Evolutionary conservation across 2,797 vertebrate species (phyloP).

Genomic region (Micropoecilia bifurca): DNA sequence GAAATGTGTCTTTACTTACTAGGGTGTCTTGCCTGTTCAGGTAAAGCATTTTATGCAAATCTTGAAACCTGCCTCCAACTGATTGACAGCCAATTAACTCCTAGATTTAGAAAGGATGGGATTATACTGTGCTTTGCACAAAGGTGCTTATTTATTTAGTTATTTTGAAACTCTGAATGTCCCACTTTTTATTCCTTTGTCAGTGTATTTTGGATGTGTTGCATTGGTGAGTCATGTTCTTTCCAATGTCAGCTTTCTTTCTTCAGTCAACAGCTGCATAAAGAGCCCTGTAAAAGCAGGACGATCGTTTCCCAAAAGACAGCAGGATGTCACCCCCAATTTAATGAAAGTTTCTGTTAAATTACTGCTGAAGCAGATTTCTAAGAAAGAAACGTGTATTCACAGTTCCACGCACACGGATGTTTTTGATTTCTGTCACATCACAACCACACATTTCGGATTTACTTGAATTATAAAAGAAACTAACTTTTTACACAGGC

Average conservation of each 20-base stretch:
- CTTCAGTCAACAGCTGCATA: neutral
- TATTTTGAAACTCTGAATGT: neutral
- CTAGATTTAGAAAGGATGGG: neutral
- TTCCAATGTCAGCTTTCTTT: conserved; percentile 37
- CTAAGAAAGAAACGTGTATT: neutral
- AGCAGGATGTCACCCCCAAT: conserved; percentile 16
- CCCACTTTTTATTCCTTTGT: conserved; percentile 37
- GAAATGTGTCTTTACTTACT: neutral
- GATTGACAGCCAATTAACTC: neutral
- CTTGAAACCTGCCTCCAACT: neutral
- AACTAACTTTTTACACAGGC: neutral
- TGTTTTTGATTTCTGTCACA: neutral
- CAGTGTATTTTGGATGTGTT: conserved; percentile 37
- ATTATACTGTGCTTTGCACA: neutral
- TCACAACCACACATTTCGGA: neutral
- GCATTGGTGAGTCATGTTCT: conserved; percentile 38
- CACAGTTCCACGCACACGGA: neutral
- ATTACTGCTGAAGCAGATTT: neutral
- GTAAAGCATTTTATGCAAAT: neutral
- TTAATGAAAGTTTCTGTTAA: neutral
- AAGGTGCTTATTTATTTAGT: neutral
- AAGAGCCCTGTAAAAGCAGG: conserved; percentile 21
- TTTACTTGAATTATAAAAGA: neutral
- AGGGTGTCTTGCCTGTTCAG: neutral
- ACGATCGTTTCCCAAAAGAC: conserved; percentile 31